These are phyloP conservation scores for Aricia agestis DNA, from an alignment of 1,140 invertebrate genomes.

Conservation along the genomic window DNA sequence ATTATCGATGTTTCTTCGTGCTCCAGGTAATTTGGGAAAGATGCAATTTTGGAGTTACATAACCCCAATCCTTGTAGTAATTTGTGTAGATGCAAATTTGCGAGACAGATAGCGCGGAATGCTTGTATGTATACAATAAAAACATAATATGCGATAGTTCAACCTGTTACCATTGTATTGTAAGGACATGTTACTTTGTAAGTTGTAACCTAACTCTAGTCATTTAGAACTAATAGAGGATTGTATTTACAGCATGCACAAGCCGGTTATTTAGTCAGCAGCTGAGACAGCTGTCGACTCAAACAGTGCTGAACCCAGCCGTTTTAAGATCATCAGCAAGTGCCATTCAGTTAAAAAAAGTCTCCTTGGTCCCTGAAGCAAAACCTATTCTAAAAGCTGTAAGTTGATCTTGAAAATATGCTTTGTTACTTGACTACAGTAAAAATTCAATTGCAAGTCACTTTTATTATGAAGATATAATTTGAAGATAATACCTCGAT, in stretches of 20 bases:
- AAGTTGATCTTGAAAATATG: conserved; percentile 30
- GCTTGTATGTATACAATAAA: neutral
- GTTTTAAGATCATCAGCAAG: conserved; percentile 31
- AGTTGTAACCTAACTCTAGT: neutral
- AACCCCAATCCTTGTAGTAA: neutral
- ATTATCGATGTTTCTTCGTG: conserved; percentile 50
- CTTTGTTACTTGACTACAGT: no score
- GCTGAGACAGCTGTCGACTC: conserved; percentile 47
- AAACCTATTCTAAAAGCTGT: conserved; percentile 54
- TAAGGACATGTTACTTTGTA: no score
- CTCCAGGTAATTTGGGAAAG: conserved; percentile 37
- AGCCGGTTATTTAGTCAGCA: conserved; percentile 49
- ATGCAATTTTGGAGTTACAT: conserved; percentile 11
- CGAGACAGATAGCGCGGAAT: neutral
- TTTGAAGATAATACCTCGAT: no score
- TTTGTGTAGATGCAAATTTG: neutral
- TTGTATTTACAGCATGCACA: conserved; percentile 46
- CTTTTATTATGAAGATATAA: no score
- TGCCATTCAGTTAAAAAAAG: conserved; percentile 35
- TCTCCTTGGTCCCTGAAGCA: conserved; percentile 30
- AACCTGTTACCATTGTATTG: neutral
- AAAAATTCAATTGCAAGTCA: no score
- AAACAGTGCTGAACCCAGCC: conserved; percentile 35
- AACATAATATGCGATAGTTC: neutral
- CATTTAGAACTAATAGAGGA: neutral